Percentiles rank a stretch among this genome's conserved stretches.
Conservation (phyloP, 2,113 vertebrate species). For the Butastur rufipennis region DNA sequence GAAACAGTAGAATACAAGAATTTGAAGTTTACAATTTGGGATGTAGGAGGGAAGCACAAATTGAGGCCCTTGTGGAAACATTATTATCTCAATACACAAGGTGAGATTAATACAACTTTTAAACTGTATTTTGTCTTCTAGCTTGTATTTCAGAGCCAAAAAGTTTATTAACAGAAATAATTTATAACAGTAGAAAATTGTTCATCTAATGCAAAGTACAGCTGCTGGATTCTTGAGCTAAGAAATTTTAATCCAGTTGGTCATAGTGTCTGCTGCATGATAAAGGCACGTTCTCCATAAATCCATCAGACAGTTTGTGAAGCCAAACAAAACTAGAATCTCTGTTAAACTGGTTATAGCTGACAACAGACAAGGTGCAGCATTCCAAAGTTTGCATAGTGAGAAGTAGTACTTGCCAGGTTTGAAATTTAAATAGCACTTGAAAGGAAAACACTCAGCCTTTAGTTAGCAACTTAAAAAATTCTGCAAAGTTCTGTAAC, state of each 20-base stretch:
- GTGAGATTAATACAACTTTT: constrained; percentile 63
- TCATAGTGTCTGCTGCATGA: neutral
- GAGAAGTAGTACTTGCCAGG: neutral
- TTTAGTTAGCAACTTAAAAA: neutral
- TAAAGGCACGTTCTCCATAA: neutral
- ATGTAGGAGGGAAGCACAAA: constrained; percentile 97
- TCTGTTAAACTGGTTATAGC: neutral
- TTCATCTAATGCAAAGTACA: neutral
- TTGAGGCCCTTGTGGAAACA: constrained; percentile 97
- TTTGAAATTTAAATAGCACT: neutral
- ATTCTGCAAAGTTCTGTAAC: neutral
- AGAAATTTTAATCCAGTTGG: neutral
- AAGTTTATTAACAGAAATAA: neutral
- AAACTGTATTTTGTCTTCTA: neutral
- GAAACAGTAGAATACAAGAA: constrained; percentile 99
- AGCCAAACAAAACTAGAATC: constrained; percentile 22
- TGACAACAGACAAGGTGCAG: neutral
- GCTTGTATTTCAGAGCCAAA: neutral
- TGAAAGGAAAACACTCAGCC: neutral
- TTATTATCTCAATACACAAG: constrained; percentile 99
- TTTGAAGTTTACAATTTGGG: constrained; percentile 99
- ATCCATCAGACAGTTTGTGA: neutral
- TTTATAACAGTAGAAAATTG: neutral
- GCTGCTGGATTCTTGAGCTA: neutral
- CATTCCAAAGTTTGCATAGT: neutral